Evolutionary conservation across 1,140 invertebrate species (phyloP).

Genomic region (Papilio machaon): DNA sequence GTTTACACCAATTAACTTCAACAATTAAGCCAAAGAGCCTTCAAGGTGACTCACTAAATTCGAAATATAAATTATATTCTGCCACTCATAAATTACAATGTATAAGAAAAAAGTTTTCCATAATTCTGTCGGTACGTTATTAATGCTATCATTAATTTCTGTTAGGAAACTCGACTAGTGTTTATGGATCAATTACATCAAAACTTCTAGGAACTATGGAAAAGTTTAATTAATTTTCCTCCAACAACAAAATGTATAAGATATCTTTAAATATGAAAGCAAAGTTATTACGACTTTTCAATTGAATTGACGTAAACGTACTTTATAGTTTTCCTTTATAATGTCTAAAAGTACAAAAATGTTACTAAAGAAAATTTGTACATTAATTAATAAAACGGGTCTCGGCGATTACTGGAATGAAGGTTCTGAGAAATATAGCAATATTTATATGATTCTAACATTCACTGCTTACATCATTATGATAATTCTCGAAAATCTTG

Average conservation of each 20-base stretch:
- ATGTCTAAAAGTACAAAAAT: slow-evolving; percentile 60
- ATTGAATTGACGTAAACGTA: not conserved
- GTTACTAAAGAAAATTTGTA: slow-evolving; percentile 61
- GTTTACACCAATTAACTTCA: no score
- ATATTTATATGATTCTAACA: slow-evolving; percentile 62
- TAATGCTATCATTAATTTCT: slow-evolving; percentile 3
- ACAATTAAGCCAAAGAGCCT: not conserved
- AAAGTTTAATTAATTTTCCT: slow-evolving; percentile 12
- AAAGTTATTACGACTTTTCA: not conserved
- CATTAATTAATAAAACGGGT: slow-evolving; percentile 66
- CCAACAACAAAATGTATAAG: not conserved
- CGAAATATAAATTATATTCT: not conserved
- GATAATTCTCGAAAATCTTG: slow-evolving; percentile 74
- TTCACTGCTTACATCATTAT: slow-evolving; percentile 66
- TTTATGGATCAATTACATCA: slow-evolving; percentile 18
- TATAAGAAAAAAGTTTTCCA: not conserved
- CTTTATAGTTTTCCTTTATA: slow-evolving; percentile 32
- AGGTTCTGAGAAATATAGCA: slow-evolving; percentile 56
- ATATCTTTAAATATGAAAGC: slow-evolving; percentile 13
- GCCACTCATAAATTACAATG: slow-evolving; percentile 2
- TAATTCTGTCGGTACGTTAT: not conserved
- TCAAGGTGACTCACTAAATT: not conserved
- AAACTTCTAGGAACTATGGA: not conserved
- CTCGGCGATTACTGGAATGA: slow-evolving; percentile 70
- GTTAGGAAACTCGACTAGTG: slow-evolving; percentile 13